Conservation (phyloP, 2,113 vertebrate species). For the Osmerus mordax region DNA sequence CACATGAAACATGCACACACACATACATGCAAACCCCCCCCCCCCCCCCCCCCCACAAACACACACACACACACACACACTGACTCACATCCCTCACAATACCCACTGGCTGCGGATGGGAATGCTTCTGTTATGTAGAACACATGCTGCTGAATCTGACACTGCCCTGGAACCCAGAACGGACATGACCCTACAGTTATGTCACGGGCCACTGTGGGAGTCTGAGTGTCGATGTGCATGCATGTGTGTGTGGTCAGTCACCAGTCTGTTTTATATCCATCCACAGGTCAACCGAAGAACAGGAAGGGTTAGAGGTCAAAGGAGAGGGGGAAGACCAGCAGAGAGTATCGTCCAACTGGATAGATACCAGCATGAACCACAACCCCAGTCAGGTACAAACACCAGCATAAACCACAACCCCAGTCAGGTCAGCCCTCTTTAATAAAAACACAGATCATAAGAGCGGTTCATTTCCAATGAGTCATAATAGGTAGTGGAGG, state of each 20-base stretch:
- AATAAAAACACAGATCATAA: too few relatives aligned
- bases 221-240: neutral
- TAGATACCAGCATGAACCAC: too few relatives aligned
- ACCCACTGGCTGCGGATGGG: too few relatives aligned
- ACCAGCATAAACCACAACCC: neutral
- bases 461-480: neutral
- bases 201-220: constrained; percentile 1
- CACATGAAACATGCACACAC: constrained; percentile 5
- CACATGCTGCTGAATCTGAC: neutral
- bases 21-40: neutral
- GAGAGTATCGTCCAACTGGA: too few relatives aligned
- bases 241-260: neutral
- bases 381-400: too few relatives aligned
- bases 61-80: constrained; percentile 5
- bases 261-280: neutral
- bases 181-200: too few relatives aligned
- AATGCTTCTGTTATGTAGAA: neutral
- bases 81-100: neutral
- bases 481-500: neutral
- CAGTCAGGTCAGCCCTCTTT: too few relatives aligned
- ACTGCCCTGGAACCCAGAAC: too few relatives aligned
- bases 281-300: neutral
- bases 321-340: neutral
- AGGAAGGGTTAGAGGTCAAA: neutral
- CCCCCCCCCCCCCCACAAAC: too few relatives aligned